Evolutionary conservation across 2,797 vertebrate species (phyloP).

Genomic region (Sebastiscus albofasciatus): DNA sequence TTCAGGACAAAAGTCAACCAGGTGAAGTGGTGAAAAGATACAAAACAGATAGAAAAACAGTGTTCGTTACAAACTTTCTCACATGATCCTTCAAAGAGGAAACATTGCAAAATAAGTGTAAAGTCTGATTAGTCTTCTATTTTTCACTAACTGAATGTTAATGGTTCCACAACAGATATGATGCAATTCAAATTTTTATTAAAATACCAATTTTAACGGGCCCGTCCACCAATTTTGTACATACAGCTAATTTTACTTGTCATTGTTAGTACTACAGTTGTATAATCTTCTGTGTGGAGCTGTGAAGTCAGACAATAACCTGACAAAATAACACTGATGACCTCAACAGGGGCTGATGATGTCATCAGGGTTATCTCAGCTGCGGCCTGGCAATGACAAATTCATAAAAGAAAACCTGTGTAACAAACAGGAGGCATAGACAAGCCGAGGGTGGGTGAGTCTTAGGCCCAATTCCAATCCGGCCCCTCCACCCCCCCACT

Average conservation of each 20-base stretch:
- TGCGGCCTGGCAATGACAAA: too few species aligned
- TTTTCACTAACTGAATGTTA: background rate
- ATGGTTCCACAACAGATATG: background rate
- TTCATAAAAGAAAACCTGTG: too few species aligned
- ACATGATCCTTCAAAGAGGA: background rate
- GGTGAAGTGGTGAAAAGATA: background rate
- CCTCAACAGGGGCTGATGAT: too few species aligned
- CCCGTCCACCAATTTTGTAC: background rate
- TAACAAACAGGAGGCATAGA: too few species aligned
- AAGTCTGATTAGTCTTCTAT: background rate
- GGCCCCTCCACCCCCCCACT: too few species aligned
- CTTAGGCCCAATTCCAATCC: too few species aligned
- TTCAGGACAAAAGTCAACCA: background rate
- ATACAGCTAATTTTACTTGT: background rate
- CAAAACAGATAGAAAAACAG: background rate
- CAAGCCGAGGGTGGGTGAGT: too few species aligned
- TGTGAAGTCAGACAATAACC: background rate
- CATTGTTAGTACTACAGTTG: background rate
- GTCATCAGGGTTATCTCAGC: slow-evolving; percentile 3
- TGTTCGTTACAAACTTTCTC: background rate
- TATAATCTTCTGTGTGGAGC: background rate
- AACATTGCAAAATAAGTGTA: background rate
- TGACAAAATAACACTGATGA: background rate
- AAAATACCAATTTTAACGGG: background rate
- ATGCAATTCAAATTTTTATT: background rate